phyloP scores from a whole-genome alignment of 2,797 vertebrate genomes.

The Brotogeris chrysoptera region DNA sequence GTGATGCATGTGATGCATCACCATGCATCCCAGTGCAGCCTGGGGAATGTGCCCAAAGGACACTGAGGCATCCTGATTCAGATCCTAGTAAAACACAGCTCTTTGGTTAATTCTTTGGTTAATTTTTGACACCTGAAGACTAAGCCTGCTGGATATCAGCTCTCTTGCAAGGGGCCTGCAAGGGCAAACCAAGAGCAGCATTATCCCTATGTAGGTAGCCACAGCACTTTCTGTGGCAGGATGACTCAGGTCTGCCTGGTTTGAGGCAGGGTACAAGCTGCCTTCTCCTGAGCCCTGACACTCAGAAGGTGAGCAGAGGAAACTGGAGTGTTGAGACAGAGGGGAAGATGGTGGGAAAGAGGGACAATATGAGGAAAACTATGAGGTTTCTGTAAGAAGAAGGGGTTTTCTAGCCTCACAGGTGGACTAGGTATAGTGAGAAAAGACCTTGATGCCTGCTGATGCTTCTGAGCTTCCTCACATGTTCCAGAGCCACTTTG shows the following conservation, averaged over 20 bases:
- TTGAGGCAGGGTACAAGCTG: background rate
- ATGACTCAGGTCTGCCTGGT: background rate
- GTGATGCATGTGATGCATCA: background rate
- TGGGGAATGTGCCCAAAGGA: fast-evolving
- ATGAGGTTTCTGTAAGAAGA: background rate
- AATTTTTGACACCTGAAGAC: background rate
- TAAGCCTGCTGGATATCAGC: background rate
- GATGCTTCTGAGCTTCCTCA: background rate
- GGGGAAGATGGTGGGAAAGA: background rate
- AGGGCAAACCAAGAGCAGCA: background rate
- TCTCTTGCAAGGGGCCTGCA: background rate
- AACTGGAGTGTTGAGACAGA: background rate
- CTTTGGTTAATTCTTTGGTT: background rate
- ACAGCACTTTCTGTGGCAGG: background rate
- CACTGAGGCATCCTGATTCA: background rate
- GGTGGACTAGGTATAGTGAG: background rate
- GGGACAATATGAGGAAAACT: too few species aligned
- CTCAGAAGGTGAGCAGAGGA: background rate
- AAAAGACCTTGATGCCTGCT: background rate
- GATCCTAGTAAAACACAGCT: background rate
- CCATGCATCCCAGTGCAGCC: background rate
- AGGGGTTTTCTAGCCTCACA: background rate
- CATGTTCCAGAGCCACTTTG: background rate
- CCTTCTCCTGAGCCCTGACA: background rate
- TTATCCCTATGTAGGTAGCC: background rate